Evolutionary conservation across 2,888 invertebrate species (phyloP), one percentile per base, ranked within the genome.

Genomic region (Lycophotia porphyrea): DNA sequence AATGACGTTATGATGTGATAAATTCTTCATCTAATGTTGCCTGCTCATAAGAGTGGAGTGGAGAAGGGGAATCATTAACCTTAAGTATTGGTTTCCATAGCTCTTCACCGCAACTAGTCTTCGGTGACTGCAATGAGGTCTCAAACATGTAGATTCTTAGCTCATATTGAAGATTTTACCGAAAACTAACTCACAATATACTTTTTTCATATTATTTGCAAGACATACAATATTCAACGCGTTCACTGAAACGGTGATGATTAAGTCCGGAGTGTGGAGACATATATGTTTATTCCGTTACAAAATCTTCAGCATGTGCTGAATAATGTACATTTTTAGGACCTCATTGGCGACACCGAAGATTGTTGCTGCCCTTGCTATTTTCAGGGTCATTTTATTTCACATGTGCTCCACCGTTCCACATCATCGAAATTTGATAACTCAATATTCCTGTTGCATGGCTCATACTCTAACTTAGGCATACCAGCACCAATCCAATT

Each of bases 401-500:
- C 27, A 18, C 24, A 11, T 52, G 8, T 13, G 5, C 27, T 34
- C n/a, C n/a, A n/a, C n/a, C n/a, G n/a, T n/a, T n/a, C n/a, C n/a
- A n/a, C 11, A 42, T n/a, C 36, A 64, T 2, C 13, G 0, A 4
- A 69, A 63, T 55, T 36, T 70, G n/a, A 47, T 47, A 77, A 39
- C 55, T 55, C 36, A 18, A 58, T 64, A 55, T 63, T 39, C 15
- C 24, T 21, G 21, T 9, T 15, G 39, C 61, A 64, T 58, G 55
- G 39, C 18, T n/a, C 66, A 55, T 27, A 24, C 5, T 55, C 52
- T 63, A 47, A 52, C 47, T 5, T 36, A 61, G 39, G 39, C 39
- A 61, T 64, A 64, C 63, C 31, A 52, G 34, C 39, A 66, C 27
- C 61, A 69, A 74, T 34, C 63, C 49, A 71, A 63, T 78, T 44